phyloP scores from a whole-genome alignment of 1,140 invertebrate species.

The Metaphire vulgaris region DNA sequence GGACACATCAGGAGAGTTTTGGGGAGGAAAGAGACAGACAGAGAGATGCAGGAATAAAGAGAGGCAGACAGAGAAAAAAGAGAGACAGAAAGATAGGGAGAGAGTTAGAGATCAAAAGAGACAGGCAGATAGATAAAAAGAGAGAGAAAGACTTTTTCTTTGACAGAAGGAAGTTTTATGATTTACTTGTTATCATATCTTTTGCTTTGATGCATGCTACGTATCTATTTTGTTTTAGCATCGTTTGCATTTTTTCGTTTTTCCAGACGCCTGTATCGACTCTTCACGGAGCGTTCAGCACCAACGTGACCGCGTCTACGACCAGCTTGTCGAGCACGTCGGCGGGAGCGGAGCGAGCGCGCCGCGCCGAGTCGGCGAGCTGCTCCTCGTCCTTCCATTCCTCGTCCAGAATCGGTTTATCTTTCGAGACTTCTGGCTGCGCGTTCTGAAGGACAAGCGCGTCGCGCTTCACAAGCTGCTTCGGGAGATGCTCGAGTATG shows the following conservation, averaged over 20 bases:
- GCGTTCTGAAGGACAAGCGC: not conserved
- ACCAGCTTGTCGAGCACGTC: slow-evolving; percentile 7
- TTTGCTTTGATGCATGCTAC: no score
- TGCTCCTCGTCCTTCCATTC: slow-evolving; percentile 13
- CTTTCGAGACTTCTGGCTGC: slow-evolving; percentile 17
- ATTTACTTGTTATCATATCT: no score
- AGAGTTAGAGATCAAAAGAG: not conserved
- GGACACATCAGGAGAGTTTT: no score
- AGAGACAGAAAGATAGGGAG: not conserved
- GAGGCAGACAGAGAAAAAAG: not conserved
- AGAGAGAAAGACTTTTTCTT: not conserved
- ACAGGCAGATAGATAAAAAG: not conserved
- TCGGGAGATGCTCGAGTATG: slow-evolving; percentile 20
- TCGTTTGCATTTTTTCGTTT: no score
- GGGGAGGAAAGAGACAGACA: not conserved
- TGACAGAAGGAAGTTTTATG: no score
- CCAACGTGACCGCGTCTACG: slow-evolving; percentile 7
- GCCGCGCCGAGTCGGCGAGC: not conserved
- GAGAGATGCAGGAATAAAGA: not conserved
- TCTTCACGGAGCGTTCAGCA: not conserved
- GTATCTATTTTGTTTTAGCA: no score
- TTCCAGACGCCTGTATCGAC: slow-evolving; percentile 14
- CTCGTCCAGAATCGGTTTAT: slow-evolving; percentile 11
- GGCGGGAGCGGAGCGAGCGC: slow-evolving; percentile 6
- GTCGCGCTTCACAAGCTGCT: slow-evolving; percentile 13